Percentiles rank a stretch among this genome's conserved stretches.
phyloP scores from a whole-genome alignment of 1,140 invertebrate species.

The Gryon sp. region DNA sequence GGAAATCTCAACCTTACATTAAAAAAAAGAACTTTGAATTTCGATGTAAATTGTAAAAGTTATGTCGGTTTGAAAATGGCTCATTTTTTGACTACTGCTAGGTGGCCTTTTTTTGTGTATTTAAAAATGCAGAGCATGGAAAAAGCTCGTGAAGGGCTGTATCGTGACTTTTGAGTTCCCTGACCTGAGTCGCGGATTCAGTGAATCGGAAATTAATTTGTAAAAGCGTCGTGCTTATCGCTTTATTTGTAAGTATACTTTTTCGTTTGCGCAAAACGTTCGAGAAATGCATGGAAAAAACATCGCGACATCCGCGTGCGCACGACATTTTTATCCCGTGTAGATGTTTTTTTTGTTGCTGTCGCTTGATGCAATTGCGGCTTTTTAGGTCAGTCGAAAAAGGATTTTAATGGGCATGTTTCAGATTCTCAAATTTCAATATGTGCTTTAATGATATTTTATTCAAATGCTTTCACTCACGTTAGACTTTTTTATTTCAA shows the following conservation, averaged over 20 bases:
- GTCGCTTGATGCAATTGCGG: no score
- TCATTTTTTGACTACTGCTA: no score
- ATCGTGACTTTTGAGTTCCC: constrained; percentile 12
- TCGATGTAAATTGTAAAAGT: no score
- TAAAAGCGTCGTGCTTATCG: constrained; percentile 34
- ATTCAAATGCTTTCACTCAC: no score
- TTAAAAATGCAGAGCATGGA: no score
- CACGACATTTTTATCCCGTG: constrained; percentile 39
- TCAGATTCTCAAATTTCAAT: constrained; percentile 22
- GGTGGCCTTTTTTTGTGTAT: no score
- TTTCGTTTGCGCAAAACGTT: constrained; percentile 4
- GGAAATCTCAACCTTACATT: no score
- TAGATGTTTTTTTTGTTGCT: constrained; percentile 5
- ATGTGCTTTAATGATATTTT: not conserved
- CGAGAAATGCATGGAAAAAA: constrained; percentile 25
- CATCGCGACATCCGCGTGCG: constrained; percentile 24
- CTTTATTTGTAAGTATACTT: constrained; percentile 8
- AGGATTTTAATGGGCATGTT: constrained; percentile 30
- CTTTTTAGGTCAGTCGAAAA: constrained; percentile 41
- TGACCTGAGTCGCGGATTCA: constrained; percentile 5
- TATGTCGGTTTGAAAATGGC: no score
- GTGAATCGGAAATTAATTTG: constrained; percentile 34
- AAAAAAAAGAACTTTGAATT: no score
- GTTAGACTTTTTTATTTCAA: no score
- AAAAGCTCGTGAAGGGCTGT: constrained; percentile 18